Base-by-base conservation (phyloP, 1,140 invertebrate genomes). In the Zaprionus camerounensis region DNA sequence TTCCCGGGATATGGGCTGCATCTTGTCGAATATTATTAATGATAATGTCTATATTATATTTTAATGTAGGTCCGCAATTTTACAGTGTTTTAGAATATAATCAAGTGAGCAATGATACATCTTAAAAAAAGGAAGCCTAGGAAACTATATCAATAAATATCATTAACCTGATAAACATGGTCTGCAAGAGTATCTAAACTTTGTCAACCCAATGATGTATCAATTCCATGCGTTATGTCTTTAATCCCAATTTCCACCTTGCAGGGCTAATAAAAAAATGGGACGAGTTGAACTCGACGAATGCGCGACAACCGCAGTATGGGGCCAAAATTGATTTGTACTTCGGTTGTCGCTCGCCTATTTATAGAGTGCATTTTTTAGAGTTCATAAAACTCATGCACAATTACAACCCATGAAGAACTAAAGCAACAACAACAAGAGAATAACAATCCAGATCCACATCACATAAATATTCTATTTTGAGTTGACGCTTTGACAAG, bases 381-480 rank as follows among this genome's bases (percentile, higher is more conserved):
- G 77, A 83, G 81, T 77, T 80, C 77, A 84, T 70, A 84, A 82
- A 78, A 78, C 65, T 65, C 63, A 81, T 36, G 20, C 11, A 46
- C n/a, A 46, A 41, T 15, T 9, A 20, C n/a, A 49, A 49, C 44
- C 31, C 31, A 34, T 11, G 31, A 20, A 49, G 17, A 49, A 11
- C 20, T 22, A 51, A 20, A 51, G 2, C 11, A 20, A 20, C 46
- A 49, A 49, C 46, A 49, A 22, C 17, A 2, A 20, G n/a, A 49
- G 38, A 41, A n/a, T 6, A 15, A 41, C 31, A 34, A 34, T 41
- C n/a, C 20, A 51, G 20, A 51, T 22, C 46, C 46, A 24, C 46
- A 13, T 51, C 20, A 59, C 81, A 90, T 90, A 84, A 88, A 88
- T 90, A 90, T 79, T 84, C 84, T 84, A 88, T 88, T 88, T 88